A percentile compares a stretch with the other conserved stretches of the same genome.
Conservation (phyloP, 2,888 invertebrate species). For the Cheilosia vernalis region DNA sequence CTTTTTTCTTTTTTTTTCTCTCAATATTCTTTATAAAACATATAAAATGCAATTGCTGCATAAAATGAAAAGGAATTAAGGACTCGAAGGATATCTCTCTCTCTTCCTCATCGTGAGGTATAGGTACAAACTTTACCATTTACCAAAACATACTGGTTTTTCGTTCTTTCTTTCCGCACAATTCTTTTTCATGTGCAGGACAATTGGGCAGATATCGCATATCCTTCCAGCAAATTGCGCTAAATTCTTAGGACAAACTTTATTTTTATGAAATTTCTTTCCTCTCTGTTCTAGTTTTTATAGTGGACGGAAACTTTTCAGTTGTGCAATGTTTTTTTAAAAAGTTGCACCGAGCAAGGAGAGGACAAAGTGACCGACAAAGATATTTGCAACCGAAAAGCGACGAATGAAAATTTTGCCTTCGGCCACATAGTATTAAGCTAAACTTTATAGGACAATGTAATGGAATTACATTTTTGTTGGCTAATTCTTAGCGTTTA, state of each 20-base stretch:
- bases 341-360: constrained; percentile 44
- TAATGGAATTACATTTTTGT: constrained; percentile 73
- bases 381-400: background rate
- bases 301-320: constrained; percentile 57
- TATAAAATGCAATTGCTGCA: constrained; percentile 71
- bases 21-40: constrained; percentile 28
- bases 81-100: constrained; percentile 36
- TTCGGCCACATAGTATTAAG: constrained; percentile 34
- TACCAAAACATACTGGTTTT: constrained; percentile 61
- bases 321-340: constrained; percentile 48
- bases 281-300: constrained; percentile 19
- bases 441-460: constrained; percentile 56
- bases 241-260: constrained; percentile 69
- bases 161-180: constrained; percentile 19
- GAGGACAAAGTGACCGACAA: constrained; percentile 25
- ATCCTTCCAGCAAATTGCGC: constrained; percentile 68
- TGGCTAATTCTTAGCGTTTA: constrained; percentile 72
- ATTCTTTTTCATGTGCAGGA: constrained; percentile 46
- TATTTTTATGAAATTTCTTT: constrained; percentile 48
- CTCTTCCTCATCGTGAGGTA: background rate
- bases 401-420: constrained; percentile 10
- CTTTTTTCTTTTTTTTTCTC: background rate
- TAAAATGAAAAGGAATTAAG: constrained; percentile 66
- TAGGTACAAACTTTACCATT: constrained; percentile 59
- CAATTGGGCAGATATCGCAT: constrained; percentile 68